Conservation (phyloP, 30 jellyfish, hydroid and myxozoan genomes). For the Aurelia sp. region DNA sequence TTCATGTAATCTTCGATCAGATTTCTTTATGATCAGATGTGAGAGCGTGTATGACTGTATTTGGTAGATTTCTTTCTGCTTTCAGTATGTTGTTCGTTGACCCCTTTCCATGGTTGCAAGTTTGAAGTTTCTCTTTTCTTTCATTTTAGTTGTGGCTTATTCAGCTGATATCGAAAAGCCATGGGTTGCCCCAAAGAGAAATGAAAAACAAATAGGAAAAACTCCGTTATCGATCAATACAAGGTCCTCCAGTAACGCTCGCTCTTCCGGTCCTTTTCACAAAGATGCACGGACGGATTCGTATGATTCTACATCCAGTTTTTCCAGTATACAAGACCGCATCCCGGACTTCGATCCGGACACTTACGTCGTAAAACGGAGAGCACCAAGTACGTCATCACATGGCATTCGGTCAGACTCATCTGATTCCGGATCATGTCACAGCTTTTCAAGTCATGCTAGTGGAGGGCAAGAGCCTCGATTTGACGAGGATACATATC, state of each 20-base stretch:
- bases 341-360: constrained; percentile 74
- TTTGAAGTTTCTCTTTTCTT: background rate
- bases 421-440: constrained; percentile 45
- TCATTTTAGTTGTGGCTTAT: constrained; percentile 59
- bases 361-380: constrained; percentile 50
- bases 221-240: constrained; percentile 23
- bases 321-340: constrained; percentile 71
- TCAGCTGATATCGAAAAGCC: constrained; percentile 75
- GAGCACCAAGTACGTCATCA: constrained; percentile 56
- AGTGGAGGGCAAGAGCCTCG: constrained; percentile 43
- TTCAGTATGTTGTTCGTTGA: too few species aligned
- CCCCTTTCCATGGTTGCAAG: too few species aligned
- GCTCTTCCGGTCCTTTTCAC: background rate
- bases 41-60: too few species aligned
- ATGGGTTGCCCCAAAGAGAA: constrained; percentile 41
- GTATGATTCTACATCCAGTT: constrained; percentile 61
- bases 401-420: constrained; percentile 57
- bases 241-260: background rate
- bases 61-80: too few species aligned
- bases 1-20: too few species aligned
- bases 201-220: constrained; percentile 5
- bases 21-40: too few species aligned
- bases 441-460: constrained; percentile 51
- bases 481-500: constrained; percentile 30
- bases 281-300: constrained; percentile 61